Percentiles rank a stretch among this genome's conserved stretches.
Conservation (phyloP, 2,888 invertebrate species). For the Agelastica alni region DNA sequence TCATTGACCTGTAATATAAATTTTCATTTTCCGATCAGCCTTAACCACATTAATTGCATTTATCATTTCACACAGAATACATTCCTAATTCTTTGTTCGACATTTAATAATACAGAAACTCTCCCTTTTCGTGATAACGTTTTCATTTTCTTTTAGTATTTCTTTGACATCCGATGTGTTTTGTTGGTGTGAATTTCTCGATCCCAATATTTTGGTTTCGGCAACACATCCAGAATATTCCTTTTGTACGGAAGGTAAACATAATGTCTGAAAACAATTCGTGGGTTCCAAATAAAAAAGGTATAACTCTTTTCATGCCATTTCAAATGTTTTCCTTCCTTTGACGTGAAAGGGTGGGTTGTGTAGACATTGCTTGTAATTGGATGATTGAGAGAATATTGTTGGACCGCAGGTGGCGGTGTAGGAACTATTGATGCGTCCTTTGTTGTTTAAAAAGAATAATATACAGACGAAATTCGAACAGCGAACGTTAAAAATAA, state of each 20-base stretch:
- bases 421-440: not conserved
- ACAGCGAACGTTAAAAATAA: too few relatives aligned
- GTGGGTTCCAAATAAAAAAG: slow-evolving; percentile 19
- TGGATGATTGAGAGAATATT: slow-evolving; percentile 25
- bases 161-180: slow-evolving; percentile 7
- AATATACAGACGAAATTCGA: not conserved
- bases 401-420: slow-evolving; percentile 17
- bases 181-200: slow-evolving; percentile 29
- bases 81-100: not conserved
- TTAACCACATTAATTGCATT: not conserved
- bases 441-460: not conserved
- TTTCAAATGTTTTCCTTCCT: slow-evolving; percentile 21
- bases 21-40: too few relatives aligned
- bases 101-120: not conserved
- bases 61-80: not conserved
- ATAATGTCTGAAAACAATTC: slow-evolving; percentile 27
- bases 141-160: not conserved
- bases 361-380: slow-evolving; percentile 19
- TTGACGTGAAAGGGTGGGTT: slow-evolving; percentile 22
- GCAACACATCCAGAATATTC: slow-evolving; percentile 24
- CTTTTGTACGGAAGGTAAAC: slow-evolving; percentile 25
- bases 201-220: slow-evolving; percentile 29
- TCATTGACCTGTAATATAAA: too few relatives aligned
- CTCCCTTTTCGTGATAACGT: not conserved
- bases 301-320: slow-evolving; percentile 25